phyloP scores from a whole-genome alignment of 1,140 invertebrate genomes.

The Drosophila takahashii region DNA sequence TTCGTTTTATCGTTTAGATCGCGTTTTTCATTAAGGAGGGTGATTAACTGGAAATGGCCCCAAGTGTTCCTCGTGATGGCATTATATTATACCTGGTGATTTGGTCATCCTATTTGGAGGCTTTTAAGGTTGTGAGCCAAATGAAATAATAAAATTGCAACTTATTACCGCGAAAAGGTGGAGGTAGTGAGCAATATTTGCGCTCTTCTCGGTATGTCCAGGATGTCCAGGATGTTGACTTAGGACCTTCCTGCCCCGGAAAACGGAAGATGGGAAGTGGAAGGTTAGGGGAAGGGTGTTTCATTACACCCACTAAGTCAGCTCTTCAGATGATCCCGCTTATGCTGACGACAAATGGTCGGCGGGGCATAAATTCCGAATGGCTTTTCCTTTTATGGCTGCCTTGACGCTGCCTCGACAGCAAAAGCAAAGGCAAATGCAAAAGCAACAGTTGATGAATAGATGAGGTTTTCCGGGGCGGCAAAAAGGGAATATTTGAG shows the following conservation, averaged over 20 bases:
- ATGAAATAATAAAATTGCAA: constrained; percentile 70
- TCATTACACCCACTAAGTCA: constrained; percentile 59
- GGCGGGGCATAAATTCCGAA: constrained; percentile 27
- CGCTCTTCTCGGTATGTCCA: constrained; percentile 15
- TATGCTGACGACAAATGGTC: constrained; percentile 53
- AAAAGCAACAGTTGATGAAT: constrained; percentile 47
- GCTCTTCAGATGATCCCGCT: constrained; percentile 32
- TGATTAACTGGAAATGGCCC: background rate
- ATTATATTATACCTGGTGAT: background rate
- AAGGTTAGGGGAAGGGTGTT: background rate
- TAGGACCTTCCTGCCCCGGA: constrained; percentile 29
- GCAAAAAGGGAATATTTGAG: background rate
- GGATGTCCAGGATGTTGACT: constrained; percentile 56
- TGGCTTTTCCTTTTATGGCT: constrained; percentile 36
- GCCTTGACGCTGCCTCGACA: constrained; percentile 1
- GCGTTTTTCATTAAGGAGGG: background rate
- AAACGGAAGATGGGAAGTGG: background rate
- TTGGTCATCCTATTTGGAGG: background rate
- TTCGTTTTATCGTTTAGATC: too few relatives aligned
- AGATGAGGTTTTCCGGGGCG: background rate
- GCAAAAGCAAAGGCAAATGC: constrained; percentile 17
- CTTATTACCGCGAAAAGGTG: constrained; percentile 59
- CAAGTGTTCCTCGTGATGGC: background rate
- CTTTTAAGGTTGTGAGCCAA: constrained; percentile 26
- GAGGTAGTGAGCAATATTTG: constrained; percentile 38